phyloP scores from a whole-genome alignment of 1,140 invertebrate genomes.

The Drosophila triauraria region DNA sequence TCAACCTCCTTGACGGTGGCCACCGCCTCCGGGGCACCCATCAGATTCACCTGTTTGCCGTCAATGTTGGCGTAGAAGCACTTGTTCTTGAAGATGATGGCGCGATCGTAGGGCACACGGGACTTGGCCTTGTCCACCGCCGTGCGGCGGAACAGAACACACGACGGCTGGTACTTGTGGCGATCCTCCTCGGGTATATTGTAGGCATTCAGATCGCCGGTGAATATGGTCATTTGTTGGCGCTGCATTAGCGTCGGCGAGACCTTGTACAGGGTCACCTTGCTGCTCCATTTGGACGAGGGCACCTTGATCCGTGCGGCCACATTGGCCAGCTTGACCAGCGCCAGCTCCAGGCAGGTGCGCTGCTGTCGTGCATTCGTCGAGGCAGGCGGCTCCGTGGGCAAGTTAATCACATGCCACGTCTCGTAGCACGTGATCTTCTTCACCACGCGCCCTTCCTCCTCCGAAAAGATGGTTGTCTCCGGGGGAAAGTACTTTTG shows the following conservation, averaged over 20 bases:
- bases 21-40: conserved; percentile 74
- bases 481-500: conserved; percentile 69
- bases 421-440: conserved; percentile 85
- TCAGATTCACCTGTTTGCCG: conserved; percentile 80
- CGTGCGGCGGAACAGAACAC: conserved; percentile 75
- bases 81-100: conserved; percentile 84
- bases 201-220: conserved; percentile 74
- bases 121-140: conserved; percentile 58
- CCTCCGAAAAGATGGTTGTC: conserved; percentile 73
- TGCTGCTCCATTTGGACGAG: conserved; percentile 69
- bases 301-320: conserved; percentile 67
- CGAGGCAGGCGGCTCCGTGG: conserved; percentile 17
- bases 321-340: conserved; percentile 77
- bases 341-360: conserved; percentile 71
- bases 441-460: conserved; percentile 82
- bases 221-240: conserved; percentile 67
- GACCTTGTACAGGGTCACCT: conserved; percentile 79
- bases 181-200: conserved; percentile 77
- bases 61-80: conserved; percentile 82
- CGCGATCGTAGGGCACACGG: conserved; percentile 80
- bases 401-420: conserved; percentile 81
- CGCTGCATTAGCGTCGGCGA: conserved; percentile 59
- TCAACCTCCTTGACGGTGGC: conserved; percentile 70
- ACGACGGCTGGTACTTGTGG: conserved; percentile 81
- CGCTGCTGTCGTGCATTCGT: conserved; percentile 54